Conservation (phyloP, 1,140 invertebrate species). For the Cydia splendana region DNA sequence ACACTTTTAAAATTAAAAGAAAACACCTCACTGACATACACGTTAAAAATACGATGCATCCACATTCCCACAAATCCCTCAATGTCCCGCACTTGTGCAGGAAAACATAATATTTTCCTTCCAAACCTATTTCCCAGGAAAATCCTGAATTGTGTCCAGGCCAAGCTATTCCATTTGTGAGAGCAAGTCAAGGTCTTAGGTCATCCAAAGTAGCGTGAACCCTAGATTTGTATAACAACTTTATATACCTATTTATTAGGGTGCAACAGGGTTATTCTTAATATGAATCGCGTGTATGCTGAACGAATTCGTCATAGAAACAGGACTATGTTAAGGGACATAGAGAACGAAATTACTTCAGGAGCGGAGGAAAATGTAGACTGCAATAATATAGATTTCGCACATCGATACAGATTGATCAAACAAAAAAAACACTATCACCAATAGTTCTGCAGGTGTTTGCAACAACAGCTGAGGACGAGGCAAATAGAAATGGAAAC, state of each 20-base stretch:
- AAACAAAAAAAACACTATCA: neutral
- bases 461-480: neutral
- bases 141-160: constrained; percentile 10
- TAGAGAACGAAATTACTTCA: no score
- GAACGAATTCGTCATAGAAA: no score
- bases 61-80: constrained; percentile 4
- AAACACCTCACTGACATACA: neutral
- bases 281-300: no score
- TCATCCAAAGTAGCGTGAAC: no score
- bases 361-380: no score
- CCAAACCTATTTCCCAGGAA: neutral
- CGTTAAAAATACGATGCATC: constrained; percentile 5
- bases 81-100: neutral
- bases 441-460: neutral
- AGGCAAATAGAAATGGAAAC: constrained; percentile 17
- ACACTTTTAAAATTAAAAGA: neutral
- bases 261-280: no score
- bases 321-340: no score
- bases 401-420: no score
- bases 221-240: no score
- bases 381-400: no score
- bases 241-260: no score
- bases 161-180: neutral
- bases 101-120: constrained; percentile 4
- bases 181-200: neutral